Percentiles rank a stretch among this genome's conserved stretches.
phyloP scores from a whole-genome alignment of 2,797 vertebrate species.

The Chrysocyon brachyurus region DNA sequence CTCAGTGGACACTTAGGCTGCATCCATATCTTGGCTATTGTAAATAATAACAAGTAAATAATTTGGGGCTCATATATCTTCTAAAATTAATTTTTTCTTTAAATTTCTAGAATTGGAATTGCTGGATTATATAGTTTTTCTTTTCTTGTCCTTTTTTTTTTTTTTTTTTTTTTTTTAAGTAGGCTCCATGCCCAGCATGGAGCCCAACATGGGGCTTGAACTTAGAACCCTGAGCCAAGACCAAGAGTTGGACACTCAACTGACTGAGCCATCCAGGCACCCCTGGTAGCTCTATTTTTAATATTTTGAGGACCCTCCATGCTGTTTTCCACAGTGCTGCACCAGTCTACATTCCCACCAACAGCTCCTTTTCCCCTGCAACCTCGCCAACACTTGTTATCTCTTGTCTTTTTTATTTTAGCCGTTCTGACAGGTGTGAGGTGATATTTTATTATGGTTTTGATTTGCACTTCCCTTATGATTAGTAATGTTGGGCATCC shows the following conservation, averaged over 20 bases:
- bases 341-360: not conserved
- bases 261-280: too few species aligned
- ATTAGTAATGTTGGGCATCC: not conserved
- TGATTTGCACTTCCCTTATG: not conserved
- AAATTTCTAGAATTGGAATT: not conserved
- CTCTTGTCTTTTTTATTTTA: not conserved
- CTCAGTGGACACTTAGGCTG: not conserved
- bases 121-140: too few species aligned
- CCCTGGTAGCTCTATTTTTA: not conserved
- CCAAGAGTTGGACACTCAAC: too few species aligned
- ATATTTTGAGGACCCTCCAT: not conserved
- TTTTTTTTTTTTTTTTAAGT: too few species aligned
- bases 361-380: not conserved
- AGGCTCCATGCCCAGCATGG: too few species aligned
- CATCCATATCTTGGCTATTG: not conserved
- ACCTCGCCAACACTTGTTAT: not conserved
- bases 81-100: not conserved
- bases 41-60: not conserved
- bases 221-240: too few species aligned
- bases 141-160: too few species aligned
- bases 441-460: not conserved
- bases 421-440: not conserved
- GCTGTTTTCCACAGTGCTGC: not conserved
- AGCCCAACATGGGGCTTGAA: too few species aligned
- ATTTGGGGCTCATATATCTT: not conserved